Conservation (phyloP, 2,888 invertebrate species). For the Rhamphomyia laevipes region DNA sequence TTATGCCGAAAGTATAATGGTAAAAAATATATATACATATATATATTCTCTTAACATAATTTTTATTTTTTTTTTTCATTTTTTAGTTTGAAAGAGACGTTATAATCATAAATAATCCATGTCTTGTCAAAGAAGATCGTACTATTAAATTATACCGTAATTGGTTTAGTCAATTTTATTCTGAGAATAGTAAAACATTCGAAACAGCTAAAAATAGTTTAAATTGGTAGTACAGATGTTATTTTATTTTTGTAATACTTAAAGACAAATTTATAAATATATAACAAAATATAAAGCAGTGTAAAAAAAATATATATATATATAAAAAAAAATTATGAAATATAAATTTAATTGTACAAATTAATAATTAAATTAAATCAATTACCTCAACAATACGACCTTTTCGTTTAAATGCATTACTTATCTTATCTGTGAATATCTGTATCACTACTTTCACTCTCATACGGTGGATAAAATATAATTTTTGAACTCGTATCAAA, state of each 20-base stretch:
- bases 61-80: not conserved
- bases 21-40: slow-evolving; percentile 22
- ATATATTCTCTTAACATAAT: not conserved
- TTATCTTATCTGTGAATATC: not conserved
- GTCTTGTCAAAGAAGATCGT: slow-evolving; percentile 62
- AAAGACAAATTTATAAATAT: too few relatives aligned
- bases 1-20: slow-evolving; percentile 57
- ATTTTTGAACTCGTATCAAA: not conserved
- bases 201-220: not conserved
- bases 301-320: not conserved
- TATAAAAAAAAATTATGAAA: not conserved
- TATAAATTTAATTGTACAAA: too few relatives aligned
- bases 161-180: slow-evolving; percentile 83
- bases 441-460: not conserved
- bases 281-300: not conserved
- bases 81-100: slow-evolving; percentile 73
- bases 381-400: not conserved
- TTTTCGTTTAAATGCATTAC: not conserved
- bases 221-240: not conserved
- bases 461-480: not conserved
- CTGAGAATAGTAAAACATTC: slow-evolving; percentile 48
- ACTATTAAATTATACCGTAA: slow-evolving; percentile 57
- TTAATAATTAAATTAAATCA: not conserved
- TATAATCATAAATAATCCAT: slow-evolving; percentile 62
- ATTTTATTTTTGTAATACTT: too few relatives aligned